Percentiles rank a stretch among this genome's conserved stretches.
Conservation (phyloP, 2,888 invertebrate species). For the Leptogaster cylindrica region DNA sequence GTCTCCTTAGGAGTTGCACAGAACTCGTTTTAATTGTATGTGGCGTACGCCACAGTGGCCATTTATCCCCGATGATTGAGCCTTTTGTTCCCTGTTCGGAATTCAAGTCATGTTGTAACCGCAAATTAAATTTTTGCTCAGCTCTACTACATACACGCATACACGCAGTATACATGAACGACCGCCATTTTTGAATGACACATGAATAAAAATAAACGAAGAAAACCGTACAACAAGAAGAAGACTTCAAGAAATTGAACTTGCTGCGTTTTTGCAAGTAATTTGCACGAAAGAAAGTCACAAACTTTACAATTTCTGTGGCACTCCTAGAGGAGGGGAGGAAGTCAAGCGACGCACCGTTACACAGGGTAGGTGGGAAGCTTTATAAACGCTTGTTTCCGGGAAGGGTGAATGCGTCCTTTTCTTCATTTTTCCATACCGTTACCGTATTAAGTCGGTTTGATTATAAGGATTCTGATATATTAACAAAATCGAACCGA, state of each 20-base stretch:
- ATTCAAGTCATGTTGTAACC: slow-evolving; percentile 33
- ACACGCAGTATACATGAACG: not conserved
- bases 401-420: not conserved
- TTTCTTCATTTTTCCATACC: too few species aligned
- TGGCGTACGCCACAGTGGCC: not conserved
- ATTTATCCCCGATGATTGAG: slow-evolving; percentile 13
- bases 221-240: not conserved
- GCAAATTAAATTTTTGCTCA: slow-evolving; percentile 29
- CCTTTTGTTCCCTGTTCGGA: slow-evolving; percentile 11
- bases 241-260: slow-evolving; percentile 18
- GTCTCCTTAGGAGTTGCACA: not conserved
- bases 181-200: slow-evolving; percentile 26
- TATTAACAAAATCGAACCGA: slow-evolving; percentile 15
- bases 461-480: not conserved
- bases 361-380: not conserved
- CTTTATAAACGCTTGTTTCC: slow-evolving; percentile 32
- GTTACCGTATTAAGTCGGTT: not conserved
- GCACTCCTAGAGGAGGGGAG: not conserved
- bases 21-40: slow-evolving; percentile 14
- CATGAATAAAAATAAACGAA: slow-evolving; percentile 1
- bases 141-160: not conserved
- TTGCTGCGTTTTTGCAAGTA: not conserved
- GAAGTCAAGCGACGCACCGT: not conserved
- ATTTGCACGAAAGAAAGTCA: slow-evolving; percentile 2
- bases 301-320: slow-evolving; percentile 26